Evolutionary conservation across 2,113 vertebrate species (phyloP), one percentile per base, ranked within the genome.

Genomic region (Mesembrinibis cayennensis): DNA sequence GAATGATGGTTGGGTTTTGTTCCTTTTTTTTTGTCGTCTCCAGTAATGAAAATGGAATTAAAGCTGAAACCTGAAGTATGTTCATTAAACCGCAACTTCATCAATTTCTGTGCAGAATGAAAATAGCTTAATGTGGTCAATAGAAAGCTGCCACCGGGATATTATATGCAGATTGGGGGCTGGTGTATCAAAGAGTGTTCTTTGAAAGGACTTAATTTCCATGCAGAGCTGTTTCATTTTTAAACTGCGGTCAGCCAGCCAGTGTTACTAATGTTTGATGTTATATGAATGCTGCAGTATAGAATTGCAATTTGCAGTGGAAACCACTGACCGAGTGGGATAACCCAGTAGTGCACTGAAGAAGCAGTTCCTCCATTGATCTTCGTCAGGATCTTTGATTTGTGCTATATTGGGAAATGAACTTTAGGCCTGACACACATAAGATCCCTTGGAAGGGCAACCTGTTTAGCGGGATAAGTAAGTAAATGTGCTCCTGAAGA

Each of bases 221-320:
- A 85, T 25, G 56, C 83, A 90, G 88, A 93, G 93, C 79, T 96
- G 93, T 94, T 95, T 58, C 18, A 30, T 84, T 93, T 83, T 40
- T n/a, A 55, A 81, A 82, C 83, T 83, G 95, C 38, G 91, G 93
- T 97, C 97, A 95, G 89, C 30, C 91, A 96, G 77, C 63, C 94
- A 97, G 97, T 97, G 93, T 98, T 98, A 92, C 32, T 42, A 3
- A 66, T 71, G 88, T 76, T 92, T 91, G 92, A 88, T 91, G 72
- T 96, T 92, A 62, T 67, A 44, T 95, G 88, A 90, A 49, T 87
- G 49, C 97, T 96, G 92, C 91, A 95, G 85, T 78, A 65, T 23
- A 96, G 82, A 73, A 63, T 84, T 82, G 94, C 94, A 87, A 38
- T 83, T 87, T 87, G 95, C 91, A 97, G 96, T 95, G 89, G 91